Percentiles rank a stretch among this genome's conserved stretches.
Conservation (phyloP, 92 coral and sea anemone genomes). For the Montipora capitata region DNA sequence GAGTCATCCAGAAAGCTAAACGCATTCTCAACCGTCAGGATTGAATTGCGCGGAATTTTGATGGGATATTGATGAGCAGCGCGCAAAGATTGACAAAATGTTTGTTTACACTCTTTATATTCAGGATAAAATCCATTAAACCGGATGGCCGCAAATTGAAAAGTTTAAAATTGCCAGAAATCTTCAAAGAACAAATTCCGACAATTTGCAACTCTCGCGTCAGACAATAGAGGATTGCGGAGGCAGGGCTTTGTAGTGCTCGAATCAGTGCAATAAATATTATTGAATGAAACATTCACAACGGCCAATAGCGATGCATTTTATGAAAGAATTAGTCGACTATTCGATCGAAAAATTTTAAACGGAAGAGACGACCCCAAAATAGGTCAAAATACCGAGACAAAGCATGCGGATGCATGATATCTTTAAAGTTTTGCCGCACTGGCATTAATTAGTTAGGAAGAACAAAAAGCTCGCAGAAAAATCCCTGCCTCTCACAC, state of each 20-base stretch:
- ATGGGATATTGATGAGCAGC: not conserved
- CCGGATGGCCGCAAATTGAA: conserved; percentile 46
- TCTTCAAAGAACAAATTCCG: conserved; percentile 61
- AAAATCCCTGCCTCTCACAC: conserved; percentile 8
- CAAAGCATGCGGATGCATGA: conserved; percentile 52
- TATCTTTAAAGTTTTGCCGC: conserved; percentile 59
- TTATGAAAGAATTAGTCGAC: conserved; percentile 7
- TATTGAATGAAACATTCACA: not conserved
- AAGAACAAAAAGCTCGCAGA: conserved; percentile 2
- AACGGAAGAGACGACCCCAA: not conserved
- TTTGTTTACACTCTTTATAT: conserved; percentile 23
- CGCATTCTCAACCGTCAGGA: not conserved
- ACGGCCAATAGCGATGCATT: not conserved
- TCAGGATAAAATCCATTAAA: conserved; percentile 45
- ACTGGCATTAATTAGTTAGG: conserved; percentile 18
- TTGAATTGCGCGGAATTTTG: not conserved
- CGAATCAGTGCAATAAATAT: conserved; percentile 3
- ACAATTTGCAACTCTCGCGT: conserved; percentile 52
- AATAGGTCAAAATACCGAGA: not conserved
- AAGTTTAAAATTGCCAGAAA: conserved; percentile 28
- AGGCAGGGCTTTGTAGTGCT: not conserved
- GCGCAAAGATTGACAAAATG: conserved; percentile 8
- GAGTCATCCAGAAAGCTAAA: not conserved
- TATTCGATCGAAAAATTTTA: not conserved
- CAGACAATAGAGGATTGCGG: conserved; percentile 17